phyloP scores from a whole-genome alignment of 2,888 invertebrate genomes.

The Hyposoter didymator region DNA sequence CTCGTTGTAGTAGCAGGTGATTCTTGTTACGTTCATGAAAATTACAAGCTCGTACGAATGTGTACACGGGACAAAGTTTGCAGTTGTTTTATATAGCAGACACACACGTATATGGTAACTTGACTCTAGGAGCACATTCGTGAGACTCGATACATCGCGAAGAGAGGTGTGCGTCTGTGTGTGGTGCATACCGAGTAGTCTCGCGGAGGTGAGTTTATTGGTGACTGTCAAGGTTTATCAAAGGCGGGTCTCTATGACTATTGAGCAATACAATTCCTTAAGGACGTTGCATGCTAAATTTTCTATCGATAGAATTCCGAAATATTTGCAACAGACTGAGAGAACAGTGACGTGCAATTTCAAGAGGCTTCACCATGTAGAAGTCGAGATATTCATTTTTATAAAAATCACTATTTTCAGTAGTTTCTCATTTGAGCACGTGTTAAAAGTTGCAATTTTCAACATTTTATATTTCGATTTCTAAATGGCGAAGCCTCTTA shows the following conservation, averaged over 20 bases:
- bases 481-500: too few species aligned
- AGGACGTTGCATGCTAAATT: too few species aligned
- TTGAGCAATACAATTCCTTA: conserved; percentile 61
- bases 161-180: background rate
- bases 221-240: conserved; percentile 66
- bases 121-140: conserved; percentile 52
- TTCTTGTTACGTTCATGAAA: conserved; percentile 26
- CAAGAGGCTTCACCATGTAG: too few species aligned
- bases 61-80: conserved; percentile 42
- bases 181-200: background rate
- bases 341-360: too few species aligned
- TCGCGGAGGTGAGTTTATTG: conserved; percentile 36
- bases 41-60: conserved; percentile 28
- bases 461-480: too few species aligned
- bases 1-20: background rate
- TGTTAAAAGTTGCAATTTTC: too few species aligned
- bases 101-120: conserved; percentile 25
- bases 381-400: too few species aligned
- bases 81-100: conserved; percentile 4
- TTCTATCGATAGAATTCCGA: too few species aligned
- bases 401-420: too few species aligned
- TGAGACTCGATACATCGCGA: conserved; percentile 7
- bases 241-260: conserved; percentile 62
- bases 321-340: too few species aligned
- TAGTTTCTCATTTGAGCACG: too few species aligned